These are phyloP conservation scores for Hydrotaea diabolus DNA, from an alignment of 2,888 invertebrate genomes.

Conservation along the genomic window DNA sequence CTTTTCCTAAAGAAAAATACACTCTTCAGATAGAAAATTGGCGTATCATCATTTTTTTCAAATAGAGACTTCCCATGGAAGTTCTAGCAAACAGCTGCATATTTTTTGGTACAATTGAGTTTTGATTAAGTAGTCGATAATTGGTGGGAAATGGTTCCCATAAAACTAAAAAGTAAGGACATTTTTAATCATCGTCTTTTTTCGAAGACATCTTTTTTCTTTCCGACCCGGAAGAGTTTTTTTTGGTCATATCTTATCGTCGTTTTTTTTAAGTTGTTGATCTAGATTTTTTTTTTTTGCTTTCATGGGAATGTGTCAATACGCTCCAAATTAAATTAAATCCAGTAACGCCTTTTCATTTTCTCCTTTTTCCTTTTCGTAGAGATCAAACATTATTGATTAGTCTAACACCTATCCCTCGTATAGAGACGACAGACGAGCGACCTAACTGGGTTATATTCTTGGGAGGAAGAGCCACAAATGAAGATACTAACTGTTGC, in stretches of 20 bases:
- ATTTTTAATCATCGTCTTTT: background rate
- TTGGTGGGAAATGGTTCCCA: no score
- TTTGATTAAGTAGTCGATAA: no score
- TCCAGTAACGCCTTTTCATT: slow-evolving; percentile 26
- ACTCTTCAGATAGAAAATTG: no score
- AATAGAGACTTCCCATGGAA: no score
- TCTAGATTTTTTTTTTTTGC: background rate
- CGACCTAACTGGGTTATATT: background rate
- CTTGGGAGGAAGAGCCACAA: background rate
- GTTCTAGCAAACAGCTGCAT: no score
- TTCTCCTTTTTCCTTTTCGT: background rate
- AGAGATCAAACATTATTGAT: slow-evolving; percentile 24
- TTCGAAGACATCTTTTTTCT: background rate
- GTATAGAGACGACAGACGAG: background rate
- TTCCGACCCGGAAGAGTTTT: background rate
- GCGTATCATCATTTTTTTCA: no score
- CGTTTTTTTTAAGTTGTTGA: background rate
- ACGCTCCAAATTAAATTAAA: slow-evolving; percentile 40
- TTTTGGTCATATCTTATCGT: no score
- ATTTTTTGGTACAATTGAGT: no score
- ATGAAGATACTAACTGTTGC: slow-evolving; percentile 32
- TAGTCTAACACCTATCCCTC: slow-evolving; percentile 18
- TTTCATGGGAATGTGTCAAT: slow-evolving; percentile 24
- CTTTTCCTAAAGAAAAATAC: no score
- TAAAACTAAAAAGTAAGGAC: background rate